Conservation (phyloP, 2,113 vertebrate genomes). For the Pitta sordida region DNA sequence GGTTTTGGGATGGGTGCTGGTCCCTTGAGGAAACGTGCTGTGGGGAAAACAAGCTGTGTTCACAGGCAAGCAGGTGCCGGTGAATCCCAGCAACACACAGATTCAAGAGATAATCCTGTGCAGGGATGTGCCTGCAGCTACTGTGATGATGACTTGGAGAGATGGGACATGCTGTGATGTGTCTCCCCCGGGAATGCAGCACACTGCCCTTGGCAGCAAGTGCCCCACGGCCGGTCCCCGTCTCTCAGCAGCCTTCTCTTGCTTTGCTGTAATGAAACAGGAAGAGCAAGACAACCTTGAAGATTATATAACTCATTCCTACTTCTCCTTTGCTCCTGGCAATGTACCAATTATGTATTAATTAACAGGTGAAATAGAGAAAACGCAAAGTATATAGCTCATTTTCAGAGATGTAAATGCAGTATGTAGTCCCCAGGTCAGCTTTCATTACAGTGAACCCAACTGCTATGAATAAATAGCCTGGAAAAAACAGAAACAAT, state of each 20-base stretch:
- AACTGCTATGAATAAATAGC: neutral
- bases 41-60: accelerated
- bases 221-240: accelerated
- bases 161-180: accelerated
- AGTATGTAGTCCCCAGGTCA: neutral
- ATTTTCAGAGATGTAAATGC: neutral
- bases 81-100: neutral
- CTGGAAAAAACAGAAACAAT: neutral
- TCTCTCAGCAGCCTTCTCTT: neutral
- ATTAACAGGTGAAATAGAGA: slow-evolving; percentile 14
- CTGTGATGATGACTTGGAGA: neutral
- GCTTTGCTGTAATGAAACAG: neutral
- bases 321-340: slow-evolving; percentile 10
- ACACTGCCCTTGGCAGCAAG: accelerated
- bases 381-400: neutral
- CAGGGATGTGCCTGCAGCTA: neutral
- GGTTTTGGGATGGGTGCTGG: neutral
- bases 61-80: neutral
- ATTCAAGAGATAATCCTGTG: neutral
- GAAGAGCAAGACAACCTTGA: slow-evolving; percentile 22
- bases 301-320: neutral
- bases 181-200: neutral
- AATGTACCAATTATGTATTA: slow-evolving; percentile 32
- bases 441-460: neutral
- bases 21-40: accelerated